Evolutionary conservation across 1,140 invertebrate species (phyloP).

Genomic region (Agraylea sexmaculata): DNA sequence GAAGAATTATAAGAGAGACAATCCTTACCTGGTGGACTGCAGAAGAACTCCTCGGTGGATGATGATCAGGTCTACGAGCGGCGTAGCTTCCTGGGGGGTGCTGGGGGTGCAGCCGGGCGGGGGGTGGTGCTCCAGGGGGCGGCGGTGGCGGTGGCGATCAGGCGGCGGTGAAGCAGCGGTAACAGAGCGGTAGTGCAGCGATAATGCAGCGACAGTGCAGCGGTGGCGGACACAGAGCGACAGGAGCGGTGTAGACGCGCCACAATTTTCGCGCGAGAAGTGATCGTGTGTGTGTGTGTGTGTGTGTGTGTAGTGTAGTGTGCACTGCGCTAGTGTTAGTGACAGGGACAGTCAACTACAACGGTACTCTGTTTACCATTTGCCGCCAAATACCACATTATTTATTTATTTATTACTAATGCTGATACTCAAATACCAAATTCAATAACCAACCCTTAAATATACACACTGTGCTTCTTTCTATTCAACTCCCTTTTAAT

Average conservation of each 20-base stretch:
- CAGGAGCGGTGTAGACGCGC: neutral
- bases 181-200: neutral
- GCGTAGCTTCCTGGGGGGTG: neutral
- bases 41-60: neutral
- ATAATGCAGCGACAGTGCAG: too few species aligned
- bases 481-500: too few species aligned
- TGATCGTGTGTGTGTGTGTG: neutral
- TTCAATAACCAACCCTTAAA: too few species aligned
- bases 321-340: neutral
- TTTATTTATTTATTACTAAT: too few species aligned
- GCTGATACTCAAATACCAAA: too few species aligned
- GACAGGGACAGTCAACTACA: neutral
- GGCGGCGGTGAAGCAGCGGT: neutral
- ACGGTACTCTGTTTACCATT: too few species aligned
- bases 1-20: neutral
- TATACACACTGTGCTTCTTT: too few species aligned
- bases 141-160: neutral
- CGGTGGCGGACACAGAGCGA: neutral
- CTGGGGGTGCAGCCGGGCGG: neutral
- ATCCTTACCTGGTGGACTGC: neutral
- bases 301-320: neutral
- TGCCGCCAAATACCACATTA: too few species aligned
- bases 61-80: neutral
- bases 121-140: neutral
- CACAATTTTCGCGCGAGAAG: too few species aligned